These are phyloP conservation scores for Hipposideros armiger DNA, from an alignment of 2,113 vertebrate genomes.

Conservation along the genomic window DNA sequence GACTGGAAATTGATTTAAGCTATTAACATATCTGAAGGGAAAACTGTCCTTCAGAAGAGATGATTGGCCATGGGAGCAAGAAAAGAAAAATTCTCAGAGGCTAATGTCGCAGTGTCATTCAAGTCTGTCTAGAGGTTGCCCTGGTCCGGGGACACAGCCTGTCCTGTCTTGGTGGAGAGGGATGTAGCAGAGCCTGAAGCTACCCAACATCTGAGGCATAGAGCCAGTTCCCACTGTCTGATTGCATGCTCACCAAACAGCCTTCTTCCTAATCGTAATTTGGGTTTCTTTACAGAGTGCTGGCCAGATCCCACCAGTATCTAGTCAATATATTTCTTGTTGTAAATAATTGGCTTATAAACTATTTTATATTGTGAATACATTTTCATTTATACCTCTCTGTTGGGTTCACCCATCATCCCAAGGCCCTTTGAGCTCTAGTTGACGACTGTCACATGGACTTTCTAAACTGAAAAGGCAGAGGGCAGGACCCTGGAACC, in stretches of 20 bases:
- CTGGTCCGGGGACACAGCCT: background rate
- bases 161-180: background rate
- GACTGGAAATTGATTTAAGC: background rate
- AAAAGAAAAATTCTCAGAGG: background rate
- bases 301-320: background rate
- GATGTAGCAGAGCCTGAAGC: background rate
- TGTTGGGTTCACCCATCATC: background rate
- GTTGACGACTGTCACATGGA: background rate
- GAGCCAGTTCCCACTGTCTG: background rate
- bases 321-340: slow-evolving; percentile 2
- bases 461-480: background rate
- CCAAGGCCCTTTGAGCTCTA: background rate
- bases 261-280: slow-evolving; percentile 4
- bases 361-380: background rate
- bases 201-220: background rate
- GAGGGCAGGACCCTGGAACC: background rate
- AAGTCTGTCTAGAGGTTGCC: background rate
- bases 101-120: background rate
- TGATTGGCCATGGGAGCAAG: background rate
- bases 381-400: background rate
- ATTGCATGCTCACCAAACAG: background rate
- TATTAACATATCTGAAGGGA: background rate
- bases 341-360: slow-evolving; percentile 41
- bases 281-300: background rate
- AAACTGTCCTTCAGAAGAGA: background rate